phyloP scores from a whole-genome alignment of 1,140 invertebrate species.

The Papilio helenus region DNA sequence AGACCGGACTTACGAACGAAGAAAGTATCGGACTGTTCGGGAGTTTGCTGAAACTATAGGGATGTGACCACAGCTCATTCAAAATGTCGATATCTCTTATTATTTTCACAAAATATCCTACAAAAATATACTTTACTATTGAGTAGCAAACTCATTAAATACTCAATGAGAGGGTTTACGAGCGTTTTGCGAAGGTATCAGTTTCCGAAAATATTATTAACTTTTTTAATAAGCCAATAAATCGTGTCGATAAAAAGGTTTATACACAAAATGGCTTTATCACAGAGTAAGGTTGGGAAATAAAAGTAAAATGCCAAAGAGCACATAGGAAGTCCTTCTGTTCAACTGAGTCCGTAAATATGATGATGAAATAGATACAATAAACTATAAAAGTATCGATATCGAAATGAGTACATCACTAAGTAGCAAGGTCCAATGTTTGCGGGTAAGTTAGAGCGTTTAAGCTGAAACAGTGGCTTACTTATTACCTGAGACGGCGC shows the following conservation, averaged over 20 bases:
- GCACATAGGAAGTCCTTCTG: too few relatives aligned
- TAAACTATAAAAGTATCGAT: slow-evolving; percentile 24
- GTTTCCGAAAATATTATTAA: too few relatives aligned
- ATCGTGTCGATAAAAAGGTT: too few relatives aligned
- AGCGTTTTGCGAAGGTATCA: too few relatives aligned
- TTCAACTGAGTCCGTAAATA: too few relatives aligned
- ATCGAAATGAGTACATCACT: slow-evolving; percentile 43
- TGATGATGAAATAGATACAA: background rate
- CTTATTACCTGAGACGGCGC: slow-evolving; percentile 76
- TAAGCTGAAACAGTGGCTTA: slow-evolving; percentile 79
- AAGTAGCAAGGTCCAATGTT: slow-evolving; percentile 54
- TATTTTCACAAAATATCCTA: background rate
- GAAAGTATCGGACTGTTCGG: slow-evolving; percentile 71
- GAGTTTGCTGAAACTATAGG: slow-evolving; percentile 56
- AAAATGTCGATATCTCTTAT: slow-evolving; percentile 39
- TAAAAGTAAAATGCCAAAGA: too few relatives aligned
- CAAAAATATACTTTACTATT: background rate
- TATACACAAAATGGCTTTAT: too few relatives aligned
- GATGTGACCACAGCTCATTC: slow-evolving; percentile 27
- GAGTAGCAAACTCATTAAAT: too few relatives aligned
- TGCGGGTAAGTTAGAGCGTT: slow-evolving; percentile 69
- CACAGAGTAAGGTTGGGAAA: too few relatives aligned
- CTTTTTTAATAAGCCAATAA: too few relatives aligned
- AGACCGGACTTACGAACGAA: slow-evolving; percentile 78
- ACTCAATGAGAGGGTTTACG: too few relatives aligned